These are phyloP conservation scores for Ceyx margarethae DNA, from an alignment of 2,113 vertebrate genomes.

Conservation along the genomic window DNA sequence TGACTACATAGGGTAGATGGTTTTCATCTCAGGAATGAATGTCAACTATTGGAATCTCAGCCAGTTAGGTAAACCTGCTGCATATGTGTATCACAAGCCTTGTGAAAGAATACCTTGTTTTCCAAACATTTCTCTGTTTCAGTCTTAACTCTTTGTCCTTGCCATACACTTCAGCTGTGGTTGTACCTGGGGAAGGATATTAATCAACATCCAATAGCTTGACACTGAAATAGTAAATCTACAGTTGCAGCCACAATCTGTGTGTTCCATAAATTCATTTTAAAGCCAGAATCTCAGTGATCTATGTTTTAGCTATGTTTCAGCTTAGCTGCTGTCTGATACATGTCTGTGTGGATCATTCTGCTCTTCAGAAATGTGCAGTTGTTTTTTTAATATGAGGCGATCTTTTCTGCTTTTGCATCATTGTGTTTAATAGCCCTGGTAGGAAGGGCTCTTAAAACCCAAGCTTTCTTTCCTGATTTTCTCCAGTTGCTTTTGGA, in stretches of 20 bases:
- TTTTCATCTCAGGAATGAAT: not conserved
- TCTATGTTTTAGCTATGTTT: slow-evolving; percentile 46
- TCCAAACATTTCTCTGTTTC: not conserved
- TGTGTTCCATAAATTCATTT: slow-evolving; percentile 56
- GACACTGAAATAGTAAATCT: slow-evolving; percentile 52
- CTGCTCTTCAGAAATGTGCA: slow-evolving; percentile 17
- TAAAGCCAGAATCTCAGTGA: slow-evolving; percentile 40
- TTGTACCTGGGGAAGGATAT: not conserved
- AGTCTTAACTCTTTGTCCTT: not conserved
- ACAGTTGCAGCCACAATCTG: slow-evolving; percentile 14
- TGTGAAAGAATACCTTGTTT: not conserved
- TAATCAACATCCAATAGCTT: slow-evolving; percentile 32
- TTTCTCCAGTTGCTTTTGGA: not conserved
- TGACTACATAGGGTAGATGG: not conserved
- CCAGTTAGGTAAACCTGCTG: not conserved
- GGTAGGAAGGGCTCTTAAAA: not conserved
- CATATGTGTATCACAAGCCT: not conserved
- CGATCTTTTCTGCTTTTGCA: not conserved
- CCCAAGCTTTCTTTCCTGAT: not conserved
- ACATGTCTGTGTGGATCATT: not conserved
- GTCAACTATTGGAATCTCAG: not conserved
- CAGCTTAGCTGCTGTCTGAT: slow-evolving; percentile 47
- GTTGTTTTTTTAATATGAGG: not conserved
- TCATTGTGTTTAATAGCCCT: not conserved
- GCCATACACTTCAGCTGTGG: not conserved